These are phyloP conservation scores for Hirtodrosophila histrioides DNA, from an alignment of 2,888 invertebrate genomes.

Conservation along the genomic window DNA sequence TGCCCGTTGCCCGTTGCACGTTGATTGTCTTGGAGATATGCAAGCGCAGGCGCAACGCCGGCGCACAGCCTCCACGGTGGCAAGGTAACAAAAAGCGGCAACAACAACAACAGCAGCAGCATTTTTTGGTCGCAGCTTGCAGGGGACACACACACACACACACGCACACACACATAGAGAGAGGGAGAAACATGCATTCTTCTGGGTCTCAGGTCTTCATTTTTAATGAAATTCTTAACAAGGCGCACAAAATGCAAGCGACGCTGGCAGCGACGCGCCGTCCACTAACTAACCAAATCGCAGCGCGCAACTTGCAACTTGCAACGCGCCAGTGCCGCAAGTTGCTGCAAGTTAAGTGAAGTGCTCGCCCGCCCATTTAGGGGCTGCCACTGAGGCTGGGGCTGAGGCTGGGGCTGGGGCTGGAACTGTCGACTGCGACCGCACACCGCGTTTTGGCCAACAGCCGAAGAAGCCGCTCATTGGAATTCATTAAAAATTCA, in stretches of 20 bases:
- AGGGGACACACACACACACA: not conserved
- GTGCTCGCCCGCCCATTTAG: constrained; percentile 77
- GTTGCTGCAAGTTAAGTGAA: constrained; percentile 57
- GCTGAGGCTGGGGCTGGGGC: not conserved
- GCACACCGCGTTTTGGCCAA: constrained; percentile 79
- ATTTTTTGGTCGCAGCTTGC: constrained; percentile 62
- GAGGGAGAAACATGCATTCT: constrained; percentile 70
- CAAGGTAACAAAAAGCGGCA: constrained; percentile 78
- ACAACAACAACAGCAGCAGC: constrained; percentile 69
- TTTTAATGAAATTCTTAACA: constrained; percentile 83
- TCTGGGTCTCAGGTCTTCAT: constrained; percentile 82
- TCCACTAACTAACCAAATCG: constrained; percentile 79
- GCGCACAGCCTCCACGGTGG: constrained; percentile 80
- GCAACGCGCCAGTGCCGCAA: constrained; percentile 14
- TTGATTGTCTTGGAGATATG: constrained; percentile 79
- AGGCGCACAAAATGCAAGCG: constrained; percentile 76
- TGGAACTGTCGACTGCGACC: constrained; percentile 65
- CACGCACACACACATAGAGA: constrained; percentile 24
- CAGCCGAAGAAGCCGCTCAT: constrained; percentile 72
- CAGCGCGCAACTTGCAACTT: constrained; percentile 51
- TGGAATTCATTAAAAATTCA: constrained; percentile 83
- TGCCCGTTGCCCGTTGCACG: constrained; percentile 1
- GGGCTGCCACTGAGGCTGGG: constrained; percentile 35
- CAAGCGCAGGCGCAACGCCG: constrained; percentile 77
- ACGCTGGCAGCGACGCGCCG: constrained; percentile 38